phyloP scores from a whole-genome alignment of 2,888 invertebrate genomes.

The Entomobrya proxima region DNA sequence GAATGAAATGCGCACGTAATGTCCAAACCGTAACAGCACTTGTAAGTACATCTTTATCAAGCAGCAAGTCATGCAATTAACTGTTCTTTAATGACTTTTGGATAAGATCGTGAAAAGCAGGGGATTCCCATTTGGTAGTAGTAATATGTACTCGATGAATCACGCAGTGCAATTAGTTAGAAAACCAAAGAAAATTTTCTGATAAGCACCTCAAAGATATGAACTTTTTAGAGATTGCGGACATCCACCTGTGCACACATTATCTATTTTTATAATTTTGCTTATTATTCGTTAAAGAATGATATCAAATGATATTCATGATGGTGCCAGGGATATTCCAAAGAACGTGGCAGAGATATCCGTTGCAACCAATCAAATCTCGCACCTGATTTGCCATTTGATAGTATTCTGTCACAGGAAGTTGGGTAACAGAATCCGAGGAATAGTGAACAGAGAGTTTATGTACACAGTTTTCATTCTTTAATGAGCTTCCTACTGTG shows the following conservation, averaged over 20 bases:
- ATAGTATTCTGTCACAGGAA: conserved; percentile 27
- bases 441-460: not conserved
- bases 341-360: not conserved
- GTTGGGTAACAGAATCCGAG: not conserved
- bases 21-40: too few species aligned
- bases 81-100: conserved; percentile 51
- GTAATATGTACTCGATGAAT: not conserved
- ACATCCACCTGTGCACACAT: not conserved
- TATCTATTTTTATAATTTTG: not conserved
- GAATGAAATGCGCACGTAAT: too few species aligned
- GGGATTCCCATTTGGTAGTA: conserved; percentile 14
- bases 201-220: not conserved
- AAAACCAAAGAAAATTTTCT: conserved; percentile 5
- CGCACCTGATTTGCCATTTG: conserved; percentile 25
- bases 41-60: conserved; percentile 30
- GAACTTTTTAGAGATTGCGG: not conserved
- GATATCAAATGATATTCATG: not conserved
- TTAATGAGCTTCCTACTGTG: not conserved
- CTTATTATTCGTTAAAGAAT: not conserved
- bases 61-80: conserved; percentile 34
- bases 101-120: conserved; percentile 38
- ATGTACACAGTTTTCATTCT: not conserved
- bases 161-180: conserved; percentile 26
- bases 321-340: not conserved
- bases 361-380: conserved; percentile 37